Evolutionary conservation across 2,797 vertebrate genomes (phyloP), one percentile per base, ranked within the genome.

Genomic region (Pogoniulus pusillus): DNA sequence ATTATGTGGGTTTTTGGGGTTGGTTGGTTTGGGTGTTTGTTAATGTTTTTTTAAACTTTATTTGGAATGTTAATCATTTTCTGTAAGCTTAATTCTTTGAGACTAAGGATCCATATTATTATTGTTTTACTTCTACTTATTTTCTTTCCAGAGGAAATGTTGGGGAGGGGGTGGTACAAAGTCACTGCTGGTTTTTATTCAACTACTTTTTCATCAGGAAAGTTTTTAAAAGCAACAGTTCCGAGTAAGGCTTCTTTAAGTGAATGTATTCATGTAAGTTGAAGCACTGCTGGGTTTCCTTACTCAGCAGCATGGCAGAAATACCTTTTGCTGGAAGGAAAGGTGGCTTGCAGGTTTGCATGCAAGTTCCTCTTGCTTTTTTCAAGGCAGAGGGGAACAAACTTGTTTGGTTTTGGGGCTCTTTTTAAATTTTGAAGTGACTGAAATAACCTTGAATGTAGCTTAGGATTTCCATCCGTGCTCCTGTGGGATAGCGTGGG

Each of bases 81-180:
- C 68, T 91, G 26, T 82, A 59, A 82, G 74, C 3, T 78, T 82
- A 89, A 92, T 77, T 79, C 68, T 95, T 96, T 96, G 95, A 97
- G 93, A 93, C 43, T 45, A 45, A 45, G 43, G 43, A 45, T 94
- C 93, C 89, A 43, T 43, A 43, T 43, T 43, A 43, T 18, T 43
- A 9, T 43, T 43, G 8, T 19, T 43, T 43, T 43, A 43, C 18
- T 43, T 17, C 18, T 43, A 14, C n/a, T n/a, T 41, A 41, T 43
- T 19, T 45, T 45, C 81, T 85, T 47, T 22, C 10, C 51, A 70
- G 63, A 85, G 39, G 55, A 85, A 75, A 75, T 53, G 37, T 49
- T 70, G 57, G 47, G 60, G 29, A 71, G 75, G 75, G 78, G 78
- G 69, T 82, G 84, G 41, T 47, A 17, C 89, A 64, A 86, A 90